Evolutionary conservation across 2,113 vertebrate genomes (phyloP), one percentile per base, ranked within the genome.

Genomic region (Oncorhynchus clarkii): DNA sequence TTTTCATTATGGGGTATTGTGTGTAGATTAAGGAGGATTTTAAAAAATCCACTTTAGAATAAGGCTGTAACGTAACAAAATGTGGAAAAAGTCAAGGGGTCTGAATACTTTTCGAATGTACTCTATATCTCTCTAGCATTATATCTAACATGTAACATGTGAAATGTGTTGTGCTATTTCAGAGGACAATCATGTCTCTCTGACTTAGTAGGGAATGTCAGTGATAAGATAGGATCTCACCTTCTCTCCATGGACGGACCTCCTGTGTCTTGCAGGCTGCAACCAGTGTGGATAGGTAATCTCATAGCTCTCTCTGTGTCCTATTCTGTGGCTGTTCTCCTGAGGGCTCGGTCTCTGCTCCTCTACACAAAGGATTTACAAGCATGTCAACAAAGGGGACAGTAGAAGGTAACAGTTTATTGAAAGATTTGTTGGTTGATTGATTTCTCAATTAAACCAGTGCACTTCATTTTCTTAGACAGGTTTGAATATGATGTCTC

Each of bases 251-350:
- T 68, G 69, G 71, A 75, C 62, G 57, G 88, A 86, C 79, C 91
- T 87, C 74, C 69, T 20, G 73, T 81, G 76, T 80, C 83, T 89
- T 49, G 79, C 85, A 82, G 73, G 83, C 65, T 89, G 90, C 85
- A 92, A 85, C 97, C 96, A 97, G 71, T 79, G 88, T 80, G 95
- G 96, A 84, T 85, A 90, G 85, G 91, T 93, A 51, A 94, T 85
- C 90, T 95, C 96, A 83, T 95, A 94, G 85, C 87, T 82, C 64
- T 85, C 65, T 4, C 87, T 79, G 4, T 88, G 78, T 11, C 89
- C 76, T 3, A 87, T 84, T 81, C 80, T 84, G 80, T 18, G 39
- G 9, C 39, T 45, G 26, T 76, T 83, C 75, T 68, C 76, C 39
- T 3, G 24, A 49, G 75, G 80, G 27, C 7, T 68, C 68, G 64